A percentile compares a stretch with the other conserved stretches of the same genome.
Conservation (phyloP, 2,113 vertebrate genomes). For the Anthoscopus minutus region DNA sequence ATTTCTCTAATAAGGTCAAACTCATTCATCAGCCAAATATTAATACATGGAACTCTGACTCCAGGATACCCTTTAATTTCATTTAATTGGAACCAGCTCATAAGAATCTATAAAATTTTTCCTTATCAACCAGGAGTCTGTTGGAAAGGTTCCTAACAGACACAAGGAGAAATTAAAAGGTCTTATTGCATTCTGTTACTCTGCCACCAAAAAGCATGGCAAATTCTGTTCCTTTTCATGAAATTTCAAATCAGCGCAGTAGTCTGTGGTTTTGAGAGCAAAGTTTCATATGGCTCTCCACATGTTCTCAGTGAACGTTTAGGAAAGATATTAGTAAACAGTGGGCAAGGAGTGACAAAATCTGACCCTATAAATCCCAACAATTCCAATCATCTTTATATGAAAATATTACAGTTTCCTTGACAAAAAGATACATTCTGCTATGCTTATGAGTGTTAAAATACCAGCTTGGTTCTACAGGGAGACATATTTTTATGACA, state of each 20-base stretch:
- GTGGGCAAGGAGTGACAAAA: background rate
- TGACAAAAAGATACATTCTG: background rate
- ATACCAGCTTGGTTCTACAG: background rate
- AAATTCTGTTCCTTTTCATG: background rate
- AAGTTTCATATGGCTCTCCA: background rate
- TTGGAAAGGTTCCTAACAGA: background rate
- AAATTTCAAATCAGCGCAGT: background rate
- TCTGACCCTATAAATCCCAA: background rate
- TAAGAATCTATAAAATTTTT: background rate
- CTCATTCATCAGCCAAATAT: background rate
- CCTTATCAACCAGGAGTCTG: background rate
- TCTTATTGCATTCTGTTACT: background rate
- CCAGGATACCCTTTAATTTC: background rate
- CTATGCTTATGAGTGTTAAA: background rate
- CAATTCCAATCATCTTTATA: background rate
- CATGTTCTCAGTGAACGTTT: background rate
- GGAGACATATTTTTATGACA: background rate
- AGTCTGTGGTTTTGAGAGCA: background rate
- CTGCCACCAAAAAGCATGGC: rapidly evolving
- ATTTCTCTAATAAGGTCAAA: background rate
- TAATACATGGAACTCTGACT: background rate
- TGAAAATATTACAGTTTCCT: background rate
- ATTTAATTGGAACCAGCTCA: background rate
- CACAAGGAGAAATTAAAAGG: background rate
- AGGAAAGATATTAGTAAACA: background rate